Evolutionary conservation across 2,888 invertebrate genomes (phyloP).

Genomic region (Agonopterix alstromeriana): DNA sequence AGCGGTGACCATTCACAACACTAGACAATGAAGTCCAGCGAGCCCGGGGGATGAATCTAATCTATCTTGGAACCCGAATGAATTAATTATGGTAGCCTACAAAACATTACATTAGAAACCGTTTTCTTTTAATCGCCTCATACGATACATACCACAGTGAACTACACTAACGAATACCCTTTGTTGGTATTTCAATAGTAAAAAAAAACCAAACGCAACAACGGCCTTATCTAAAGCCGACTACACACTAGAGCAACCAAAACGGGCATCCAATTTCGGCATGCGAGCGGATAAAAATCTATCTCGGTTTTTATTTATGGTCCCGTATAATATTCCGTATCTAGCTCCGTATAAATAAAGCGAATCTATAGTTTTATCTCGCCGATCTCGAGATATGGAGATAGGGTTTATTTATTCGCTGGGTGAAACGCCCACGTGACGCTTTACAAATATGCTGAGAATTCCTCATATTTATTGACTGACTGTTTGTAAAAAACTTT

Average conservation of each 20-base stretch:
- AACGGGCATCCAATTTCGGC: conserved; percentile 34
- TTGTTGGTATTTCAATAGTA: neutral
- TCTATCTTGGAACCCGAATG: no score
- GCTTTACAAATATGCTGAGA: conserved; percentile 5
- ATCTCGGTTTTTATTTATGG: conserved; percentile 56
- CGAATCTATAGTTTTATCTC: conserved; percentile 45
- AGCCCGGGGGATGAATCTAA: no score
- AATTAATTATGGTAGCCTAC: no score
- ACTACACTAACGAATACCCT: no score
- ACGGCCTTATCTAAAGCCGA: conserved; percentile 29
- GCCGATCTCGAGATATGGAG: conserved; percentile 35
- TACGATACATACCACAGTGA: no score
- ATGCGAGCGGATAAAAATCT: conserved; percentile 33
- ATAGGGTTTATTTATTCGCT: conserved; percentile 44
- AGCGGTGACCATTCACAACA: no score
- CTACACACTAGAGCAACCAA: conserved; percentile 20
- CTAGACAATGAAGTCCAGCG: no score
- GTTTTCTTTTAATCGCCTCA: no score
- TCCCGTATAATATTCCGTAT: conserved; percentile 41
- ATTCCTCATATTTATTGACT: conserved; percentile 4
- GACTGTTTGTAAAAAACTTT: neutral
- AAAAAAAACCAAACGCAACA: neutral
- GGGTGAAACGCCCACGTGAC: conserved; percentile 28
- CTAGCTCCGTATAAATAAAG: conserved; percentile 47
- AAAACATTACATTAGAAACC: no score